These are phyloP conservation scores for Cepaea hortensis DNA, from an alignment of 2,888 invertebrate species.

Conservation along the genomic window DNA sequence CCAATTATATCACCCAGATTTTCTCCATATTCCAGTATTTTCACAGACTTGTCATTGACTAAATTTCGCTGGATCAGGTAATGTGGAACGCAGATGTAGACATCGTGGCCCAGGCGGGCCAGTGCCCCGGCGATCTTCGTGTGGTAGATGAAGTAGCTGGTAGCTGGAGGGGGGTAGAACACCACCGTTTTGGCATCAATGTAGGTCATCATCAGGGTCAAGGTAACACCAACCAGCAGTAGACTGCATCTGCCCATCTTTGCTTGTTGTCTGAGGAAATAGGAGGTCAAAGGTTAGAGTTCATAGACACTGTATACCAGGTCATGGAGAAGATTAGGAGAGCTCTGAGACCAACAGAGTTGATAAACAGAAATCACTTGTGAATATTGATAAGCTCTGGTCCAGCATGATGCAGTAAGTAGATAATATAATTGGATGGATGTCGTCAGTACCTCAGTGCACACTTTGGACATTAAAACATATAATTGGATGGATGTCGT, in stretches of 20 bases:
- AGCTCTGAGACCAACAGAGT: no score
- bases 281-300: neutral
- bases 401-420: neutral
- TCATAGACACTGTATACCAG: no score
- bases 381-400: no score
- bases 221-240: neutral
- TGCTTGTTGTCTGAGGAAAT: neutral
- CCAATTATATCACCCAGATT: neutral
- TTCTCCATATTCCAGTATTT: slow-evolving; percentile 21
- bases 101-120: slow-evolving; percentile 41
- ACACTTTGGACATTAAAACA: no score
- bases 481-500: no score
- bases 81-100: slow-evolving; percentile 17
- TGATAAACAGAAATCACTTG: no score
- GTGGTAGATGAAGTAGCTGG: slow-evolving; percentile 44
- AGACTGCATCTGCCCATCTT: neutral
- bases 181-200: slow-evolving; percentile 39
- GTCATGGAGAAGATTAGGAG: no score
- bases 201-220: neutral
- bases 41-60: slow-evolving; percentile 1
- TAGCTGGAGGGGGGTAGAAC: slow-evolving; percentile 20
- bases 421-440: no score
- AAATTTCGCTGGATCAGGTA: neutral
- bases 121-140: slow-evolving; percentile 39
- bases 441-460: no score